Evolutionary conservation across 2,888 invertebrate genomes (phyloP).

Genomic region (Apamea monoglypha): DNA sequence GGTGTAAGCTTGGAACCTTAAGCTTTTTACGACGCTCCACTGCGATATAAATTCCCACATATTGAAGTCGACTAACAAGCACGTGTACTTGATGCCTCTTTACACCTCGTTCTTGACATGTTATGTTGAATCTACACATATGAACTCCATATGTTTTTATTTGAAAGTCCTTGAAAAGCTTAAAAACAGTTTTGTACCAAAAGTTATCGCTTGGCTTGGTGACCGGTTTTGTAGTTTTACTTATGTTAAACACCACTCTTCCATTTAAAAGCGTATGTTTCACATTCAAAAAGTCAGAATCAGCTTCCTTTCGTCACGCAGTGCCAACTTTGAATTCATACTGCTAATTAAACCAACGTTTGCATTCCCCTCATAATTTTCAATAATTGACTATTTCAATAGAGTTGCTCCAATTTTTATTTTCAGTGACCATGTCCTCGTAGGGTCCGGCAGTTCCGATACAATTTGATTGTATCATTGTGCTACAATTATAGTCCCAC

Average conservation of each 20-base stretch:
- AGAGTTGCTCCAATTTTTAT: neutral
- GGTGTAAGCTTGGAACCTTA: slow-evolving; percentile 51
- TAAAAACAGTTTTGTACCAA: neutral
- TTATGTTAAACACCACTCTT: slow-evolving; percentile 33
- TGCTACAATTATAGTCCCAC: slow-evolving; percentile 8
- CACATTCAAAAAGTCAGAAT: slow-evolving; percentile 6
- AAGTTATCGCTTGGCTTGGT: slow-evolving; percentile 8
- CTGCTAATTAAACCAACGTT: slow-evolving; percentile 7
- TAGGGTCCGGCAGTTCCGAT: slow-evolving; percentile 1
- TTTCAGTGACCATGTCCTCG: slow-evolving; percentile 1
- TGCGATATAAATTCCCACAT: slow-evolving; percentile 45
- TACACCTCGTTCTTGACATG: slow-evolving; percentile 14
- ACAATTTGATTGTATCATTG: slow-evolving; percentile 26
- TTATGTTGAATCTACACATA: slow-evolving; percentile 1
- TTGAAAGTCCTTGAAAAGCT: neutral
- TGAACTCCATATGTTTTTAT: slow-evolving; percentile 4
- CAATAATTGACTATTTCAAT: slow-evolving; percentile 6
- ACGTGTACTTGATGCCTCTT: slow-evolving; percentile 43
- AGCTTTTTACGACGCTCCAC: slow-evolving; percentile 52
- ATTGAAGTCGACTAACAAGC: slow-evolving; percentile 28
- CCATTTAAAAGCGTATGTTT: slow-evolving; percentile 34
- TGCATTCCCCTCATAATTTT: slow-evolving; percentile 4
- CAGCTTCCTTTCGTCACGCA: slow-evolving; percentile 20
- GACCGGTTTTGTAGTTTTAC: slow-evolving; percentile 16
- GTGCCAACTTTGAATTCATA: slow-evolving; percentile 25